These are phyloP conservation scores for Agrotis clavis DNA, from an alignment of 2,888 invertebrate genomes.

Conservation along the genomic window DNA sequence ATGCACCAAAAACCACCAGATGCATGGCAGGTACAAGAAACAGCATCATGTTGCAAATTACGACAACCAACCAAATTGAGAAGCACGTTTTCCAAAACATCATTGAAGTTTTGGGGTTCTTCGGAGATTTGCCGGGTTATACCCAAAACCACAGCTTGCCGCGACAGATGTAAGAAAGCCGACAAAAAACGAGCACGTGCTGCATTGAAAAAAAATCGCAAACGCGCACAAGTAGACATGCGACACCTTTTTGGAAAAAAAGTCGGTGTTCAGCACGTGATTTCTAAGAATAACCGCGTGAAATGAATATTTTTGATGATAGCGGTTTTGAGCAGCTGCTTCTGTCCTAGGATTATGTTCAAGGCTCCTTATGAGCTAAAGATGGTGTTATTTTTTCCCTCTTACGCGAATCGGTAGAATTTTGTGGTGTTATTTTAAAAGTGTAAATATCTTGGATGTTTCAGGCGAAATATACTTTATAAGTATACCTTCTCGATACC, in stretches of 20 bases:
- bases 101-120: constrained; percentile 19
- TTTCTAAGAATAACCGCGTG: constrained; percentile 79
- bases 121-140: constrained; percentile 71
- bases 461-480: too few species aligned
- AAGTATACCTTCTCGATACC: too few species aligned
- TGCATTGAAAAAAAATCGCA: constrained; percentile 84
- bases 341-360: constrained; percentile 42
- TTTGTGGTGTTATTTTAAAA: constrained; percentile 2
- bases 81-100: constrained; percentile 15
- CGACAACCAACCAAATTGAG: constrained; percentile 69
- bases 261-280: constrained; percentile 75
- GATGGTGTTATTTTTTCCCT: constrained; percentile 1
- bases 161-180: constrained; percentile 88
- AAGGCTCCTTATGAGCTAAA: constrained; percentile 22
- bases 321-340: constrained; percentile 71
- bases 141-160: constrained; percentile 87
- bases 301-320: constrained; percentile 80
- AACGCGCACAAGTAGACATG: constrained; percentile 89
- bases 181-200: constrained; percentile 88
- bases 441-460: background rate
- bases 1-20: constrained; percentile 87
- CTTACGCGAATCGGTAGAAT: constrained; percentile 7
- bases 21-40: constrained; percentile 86
- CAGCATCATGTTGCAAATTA: constrained; percentile 89
- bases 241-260: constrained; percentile 79